phyloP scores from a whole-genome alignment of 2,113 vertebrate genomes.

The Pluvianellus socialis region DNA sequence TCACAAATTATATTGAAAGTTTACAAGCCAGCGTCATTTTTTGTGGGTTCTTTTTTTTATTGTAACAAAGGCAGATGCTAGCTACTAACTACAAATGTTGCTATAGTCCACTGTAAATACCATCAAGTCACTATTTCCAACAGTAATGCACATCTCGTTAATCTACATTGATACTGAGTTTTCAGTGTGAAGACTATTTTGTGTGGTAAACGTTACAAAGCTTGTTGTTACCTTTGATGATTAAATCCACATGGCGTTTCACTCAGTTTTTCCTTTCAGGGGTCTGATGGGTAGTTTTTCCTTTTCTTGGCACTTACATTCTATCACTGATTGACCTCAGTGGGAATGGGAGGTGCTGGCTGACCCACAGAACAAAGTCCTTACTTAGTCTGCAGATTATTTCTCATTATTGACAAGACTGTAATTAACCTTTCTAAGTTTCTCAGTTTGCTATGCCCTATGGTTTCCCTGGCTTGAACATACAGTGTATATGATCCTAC shows the following conservation, averaged over 20 bases:
- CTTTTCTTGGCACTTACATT: neutral
- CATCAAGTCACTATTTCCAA: neutral
- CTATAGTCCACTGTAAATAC: neutral
- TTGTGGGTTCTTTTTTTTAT: neutral
- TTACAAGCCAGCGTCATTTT: neutral
- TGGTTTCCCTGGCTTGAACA: neutral
- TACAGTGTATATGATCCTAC: neutral
- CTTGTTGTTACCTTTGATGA: neutral
- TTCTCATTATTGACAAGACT: neutral
- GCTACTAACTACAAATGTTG: too few species aligned
- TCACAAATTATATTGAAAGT: neutral
- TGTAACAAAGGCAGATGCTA: neutral
- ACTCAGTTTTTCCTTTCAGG: neutral
- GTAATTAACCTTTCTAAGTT: neutral
- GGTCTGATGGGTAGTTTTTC: neutral
- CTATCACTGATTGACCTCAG: neutral
- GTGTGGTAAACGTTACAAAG: neutral
- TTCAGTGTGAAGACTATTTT: neutral
- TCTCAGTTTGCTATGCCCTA: neutral
- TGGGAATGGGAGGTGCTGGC: neutral
- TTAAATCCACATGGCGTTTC: neutral
- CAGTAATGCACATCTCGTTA: neutral
- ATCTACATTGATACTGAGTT: neutral
- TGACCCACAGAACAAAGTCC: neutral
- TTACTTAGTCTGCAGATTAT: neutral